These are phyloP conservation scores for Orthonychiurus folsomi DNA, from an alignment of 2,888 invertebrate genomes.

Conservation along the genomic window DNA sequence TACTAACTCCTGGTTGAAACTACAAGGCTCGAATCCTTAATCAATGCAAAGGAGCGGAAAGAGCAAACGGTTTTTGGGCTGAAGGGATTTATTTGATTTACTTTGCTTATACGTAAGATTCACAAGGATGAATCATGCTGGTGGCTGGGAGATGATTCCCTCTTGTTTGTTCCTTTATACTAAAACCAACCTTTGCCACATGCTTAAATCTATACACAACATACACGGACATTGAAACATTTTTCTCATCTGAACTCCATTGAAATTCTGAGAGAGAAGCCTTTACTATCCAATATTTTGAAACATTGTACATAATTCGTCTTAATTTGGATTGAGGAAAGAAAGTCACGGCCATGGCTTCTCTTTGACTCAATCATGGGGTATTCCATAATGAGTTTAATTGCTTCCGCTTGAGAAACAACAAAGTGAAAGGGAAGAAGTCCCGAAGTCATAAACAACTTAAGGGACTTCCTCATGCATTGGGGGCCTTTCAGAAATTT, in stretches of 20 bases:
- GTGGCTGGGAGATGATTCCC: too few species aligned
- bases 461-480: not conserved
- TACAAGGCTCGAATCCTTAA: slow-evolving; percentile 8
- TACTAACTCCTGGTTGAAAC: not conserved
- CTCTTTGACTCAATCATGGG: slow-evolving; percentile 2
- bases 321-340: not conserved
- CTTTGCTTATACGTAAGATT: slow-evolving; percentile 18
- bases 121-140: slow-evolving; percentile 21
- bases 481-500: too few species aligned
- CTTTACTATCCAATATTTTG: not conserved
- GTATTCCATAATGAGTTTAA: not conserved
- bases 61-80: slow-evolving; percentile 19
- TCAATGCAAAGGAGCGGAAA: slow-evolving; percentile 27
- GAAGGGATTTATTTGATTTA: slow-evolving; percentile 27
- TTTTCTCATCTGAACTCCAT: not conserved
- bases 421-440: not conserved
- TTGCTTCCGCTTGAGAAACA: not conserved
- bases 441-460: not conserved
- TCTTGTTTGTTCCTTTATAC: too few species aligned
- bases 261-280: too few species aligned
- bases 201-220: not conserved
- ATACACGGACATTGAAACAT: not conserved
- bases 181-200: too few species aligned
- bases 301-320: not conserved
- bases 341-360: slow-evolving; percentile 3